phyloP scores from a whole-genome alignment of 2,113 vertebrate genomes.

The Vimba vimba region DNA sequence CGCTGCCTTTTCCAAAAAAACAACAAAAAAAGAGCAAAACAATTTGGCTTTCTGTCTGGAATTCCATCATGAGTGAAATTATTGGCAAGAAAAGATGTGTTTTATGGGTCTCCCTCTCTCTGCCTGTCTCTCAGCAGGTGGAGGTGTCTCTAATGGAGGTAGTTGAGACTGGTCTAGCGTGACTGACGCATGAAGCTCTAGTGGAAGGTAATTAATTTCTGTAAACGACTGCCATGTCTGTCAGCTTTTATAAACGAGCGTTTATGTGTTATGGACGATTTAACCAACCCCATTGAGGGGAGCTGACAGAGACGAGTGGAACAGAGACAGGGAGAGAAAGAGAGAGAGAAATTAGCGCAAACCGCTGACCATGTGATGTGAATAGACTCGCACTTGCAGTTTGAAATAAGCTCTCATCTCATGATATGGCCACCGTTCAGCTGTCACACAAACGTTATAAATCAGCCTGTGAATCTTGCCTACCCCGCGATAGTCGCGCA shows the following conservation, averaged over 20 bases:
- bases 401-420: conserved; percentile 40
- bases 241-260: conserved; percentile 82
- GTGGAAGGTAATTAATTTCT: conserved; percentile 80
- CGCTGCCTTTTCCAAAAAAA: conserved; percentile 27
- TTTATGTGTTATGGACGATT: conserved; percentile 82
- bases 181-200: conserved; percentile 74
- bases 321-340: conserved; percentile 50
- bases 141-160: conserved; percentile 48
- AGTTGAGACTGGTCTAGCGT: conserved; percentile 68
- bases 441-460: conserved; percentile 32
- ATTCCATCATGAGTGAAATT: conserved; percentile 25
- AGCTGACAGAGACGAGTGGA: conserved; percentile 74
- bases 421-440: conserved; percentile 8
- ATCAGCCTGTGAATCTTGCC: not conserved
- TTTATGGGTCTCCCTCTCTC: conserved; percentile 26
- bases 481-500: not conserved
- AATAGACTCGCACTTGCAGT: conserved; percentile 29
- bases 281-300: conserved; percentile 76
- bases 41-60: conserved; percentile 25
- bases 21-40: conserved; percentile 24
- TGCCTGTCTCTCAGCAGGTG: conserved; percentile 55
- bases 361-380: conserved; percentile 30
- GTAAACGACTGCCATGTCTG: conserved; percentile 81
- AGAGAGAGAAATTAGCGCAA: conserved; percentile 44
- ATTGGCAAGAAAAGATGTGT: conserved; percentile 23